phyloP scores from a whole-genome alignment of 2,888 invertebrate genomes.

The Lottia gigantea region DNA sequence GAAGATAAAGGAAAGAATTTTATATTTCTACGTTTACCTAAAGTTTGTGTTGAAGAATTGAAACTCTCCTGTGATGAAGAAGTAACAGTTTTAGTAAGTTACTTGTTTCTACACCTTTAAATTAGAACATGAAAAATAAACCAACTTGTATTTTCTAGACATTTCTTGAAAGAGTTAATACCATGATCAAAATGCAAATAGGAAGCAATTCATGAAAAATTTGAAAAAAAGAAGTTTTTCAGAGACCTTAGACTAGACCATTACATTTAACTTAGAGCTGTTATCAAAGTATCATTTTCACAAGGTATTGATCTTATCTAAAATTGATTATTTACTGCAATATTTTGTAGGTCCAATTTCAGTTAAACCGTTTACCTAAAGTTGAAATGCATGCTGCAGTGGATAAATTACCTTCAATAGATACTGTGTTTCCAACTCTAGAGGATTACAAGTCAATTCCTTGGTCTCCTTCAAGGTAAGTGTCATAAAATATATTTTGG shows the following conservation, averaged over 20 bases:
- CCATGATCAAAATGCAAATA: no score
- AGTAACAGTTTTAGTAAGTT: slow-evolving; percentile 70
- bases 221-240: no score
- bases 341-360: slow-evolving; percentile 76
- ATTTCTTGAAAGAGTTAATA: no score
- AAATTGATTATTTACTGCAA: slow-evolving; percentile 2
- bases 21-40: slow-evolving; percentile 80
- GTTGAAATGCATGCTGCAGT: slow-evolving; percentile 88
- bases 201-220: no score
- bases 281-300: no score
- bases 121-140: no score
- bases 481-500: neutral
- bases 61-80: slow-evolving; percentile 75
- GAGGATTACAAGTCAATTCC: slow-evolving; percentile 75
- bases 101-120: neutral
- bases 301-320: neutral
- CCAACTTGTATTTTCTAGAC: neutral
- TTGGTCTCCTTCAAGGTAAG: slow-evolving; percentile 75
- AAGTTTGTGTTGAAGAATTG: slow-evolving; percentile 76
- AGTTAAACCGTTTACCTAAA: slow-evolving; percentile 81
- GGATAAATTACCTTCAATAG: slow-evolving; percentile 79
- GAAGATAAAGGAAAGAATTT: slow-evolving; percentile 84
- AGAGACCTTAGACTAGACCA: no score
- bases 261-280: no score
- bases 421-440: slow-evolving; percentile 79